phyloP scores from a whole-genome alignment of 2,113 vertebrate genomes.

The Emydura subglobosa region DNA sequence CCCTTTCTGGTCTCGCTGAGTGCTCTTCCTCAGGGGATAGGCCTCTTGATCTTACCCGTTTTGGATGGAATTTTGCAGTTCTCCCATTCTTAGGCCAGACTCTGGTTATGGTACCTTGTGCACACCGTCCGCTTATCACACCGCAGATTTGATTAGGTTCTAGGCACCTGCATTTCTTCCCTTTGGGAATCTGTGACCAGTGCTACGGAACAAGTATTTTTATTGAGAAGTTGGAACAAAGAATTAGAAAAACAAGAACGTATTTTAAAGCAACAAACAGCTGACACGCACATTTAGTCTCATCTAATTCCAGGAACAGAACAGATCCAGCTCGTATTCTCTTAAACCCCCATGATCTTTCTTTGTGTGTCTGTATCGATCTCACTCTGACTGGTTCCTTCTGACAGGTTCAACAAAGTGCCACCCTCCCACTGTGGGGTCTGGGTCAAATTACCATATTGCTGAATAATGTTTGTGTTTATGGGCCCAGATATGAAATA shows the following conservation, averaged over 20 bases:
- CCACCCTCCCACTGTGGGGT: neutral
- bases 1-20: neutral
- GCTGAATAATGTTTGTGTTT: neutral
- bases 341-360: neutral
- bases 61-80: no score
- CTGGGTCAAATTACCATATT: neutral
- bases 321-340: neutral
- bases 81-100: neutral
- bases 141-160: neutral
- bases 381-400: neutral
- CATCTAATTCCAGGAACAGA: neutral
- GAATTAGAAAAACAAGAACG: neutral
- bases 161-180: neutral
- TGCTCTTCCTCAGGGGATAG: neutral
- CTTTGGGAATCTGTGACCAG: neutral
- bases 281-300: neutral
- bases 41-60: neutral
- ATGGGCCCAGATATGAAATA: neutral
- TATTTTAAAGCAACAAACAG: neutral
- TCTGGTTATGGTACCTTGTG: neutral
- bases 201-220: neutral
- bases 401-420: neutral
- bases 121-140: no score
- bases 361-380: neutral
- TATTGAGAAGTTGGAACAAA: neutral